These are phyloP conservation scores for Tachuris rubrigastra DNA, from an alignment of 2,113 vertebrate species.

Conservation along the genomic window DNA sequence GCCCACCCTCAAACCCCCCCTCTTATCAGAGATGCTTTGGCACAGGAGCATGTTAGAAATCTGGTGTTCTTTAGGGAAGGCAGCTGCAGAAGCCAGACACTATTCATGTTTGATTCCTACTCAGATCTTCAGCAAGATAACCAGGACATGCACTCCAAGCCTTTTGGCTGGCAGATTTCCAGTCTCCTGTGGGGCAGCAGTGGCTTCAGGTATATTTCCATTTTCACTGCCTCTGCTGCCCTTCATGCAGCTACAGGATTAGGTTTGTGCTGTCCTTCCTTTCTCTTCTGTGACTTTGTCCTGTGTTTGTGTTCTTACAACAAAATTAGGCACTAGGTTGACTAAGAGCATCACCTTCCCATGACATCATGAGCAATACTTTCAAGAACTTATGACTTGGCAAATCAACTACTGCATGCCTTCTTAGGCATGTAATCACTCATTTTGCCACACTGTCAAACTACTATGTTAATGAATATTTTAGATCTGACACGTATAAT, in stretches of 20 bases:
- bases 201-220: neutral
- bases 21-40: neutral
- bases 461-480: neutral
- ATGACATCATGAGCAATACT: neutral
- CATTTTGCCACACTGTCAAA: neutral
- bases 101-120: neutral
- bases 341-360: neutral
- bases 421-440: fast-evolving
- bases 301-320: neutral
- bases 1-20: neutral
- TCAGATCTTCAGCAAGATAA: neutral
- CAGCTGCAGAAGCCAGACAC: neutral
- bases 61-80: neutral
- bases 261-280: neutral
- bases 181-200: neutral
- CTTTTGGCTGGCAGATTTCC: neutral
- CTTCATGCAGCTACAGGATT: neutral
- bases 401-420: neutral
- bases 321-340: neutral
- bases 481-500: neutral
- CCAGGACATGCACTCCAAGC: neutral
- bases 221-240: neutral
- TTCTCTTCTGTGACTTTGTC: neutral
- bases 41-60: neutral
- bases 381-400: neutral